Percentiles rank a stretch among this genome's conserved stretches.
phyloP scores from a whole-genome alignment of 2,797 vertebrate species.

The Syndactyla subalaris region DNA sequence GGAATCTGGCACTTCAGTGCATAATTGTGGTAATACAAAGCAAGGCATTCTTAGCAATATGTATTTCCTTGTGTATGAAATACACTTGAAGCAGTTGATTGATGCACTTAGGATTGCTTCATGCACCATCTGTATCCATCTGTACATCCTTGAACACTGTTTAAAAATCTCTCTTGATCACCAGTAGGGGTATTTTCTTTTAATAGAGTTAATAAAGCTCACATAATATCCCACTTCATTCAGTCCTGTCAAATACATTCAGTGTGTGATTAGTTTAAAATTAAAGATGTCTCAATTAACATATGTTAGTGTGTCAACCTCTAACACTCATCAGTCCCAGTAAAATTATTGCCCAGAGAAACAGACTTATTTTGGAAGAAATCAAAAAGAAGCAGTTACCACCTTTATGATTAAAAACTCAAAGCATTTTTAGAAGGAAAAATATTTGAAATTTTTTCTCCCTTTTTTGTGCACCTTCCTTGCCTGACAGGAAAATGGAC shows the following conservation, averaged over 20 bases:
- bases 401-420: not conserved
- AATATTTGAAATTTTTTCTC: not conserved
- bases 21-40: not conserved
- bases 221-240: not conserved
- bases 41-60: not conserved
- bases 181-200: not conserved
- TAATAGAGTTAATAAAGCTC: constrained; percentile 14
- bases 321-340: not conserved
- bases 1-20: not conserved
- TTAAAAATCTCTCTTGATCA: not conserved
- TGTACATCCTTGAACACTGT: not conserved
- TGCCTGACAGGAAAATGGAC: not conserved
- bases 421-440: not conserved
- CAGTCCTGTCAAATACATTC: not conserved
- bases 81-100: not conserved
- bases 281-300: not conserved
- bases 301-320: not conserved
- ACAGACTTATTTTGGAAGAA: not conserved
- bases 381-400: not conserved
- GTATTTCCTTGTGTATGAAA: not conserved
- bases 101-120: not conserved
- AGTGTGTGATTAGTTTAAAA: not conserved
- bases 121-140: constrained; percentile 5
- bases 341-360: not conserved
- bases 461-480: not conserved